These are phyloP conservation scores for Hemithea aestivaria DNA, from an alignment of 2,888 invertebrate species.

Conservation along the genomic window DNA sequence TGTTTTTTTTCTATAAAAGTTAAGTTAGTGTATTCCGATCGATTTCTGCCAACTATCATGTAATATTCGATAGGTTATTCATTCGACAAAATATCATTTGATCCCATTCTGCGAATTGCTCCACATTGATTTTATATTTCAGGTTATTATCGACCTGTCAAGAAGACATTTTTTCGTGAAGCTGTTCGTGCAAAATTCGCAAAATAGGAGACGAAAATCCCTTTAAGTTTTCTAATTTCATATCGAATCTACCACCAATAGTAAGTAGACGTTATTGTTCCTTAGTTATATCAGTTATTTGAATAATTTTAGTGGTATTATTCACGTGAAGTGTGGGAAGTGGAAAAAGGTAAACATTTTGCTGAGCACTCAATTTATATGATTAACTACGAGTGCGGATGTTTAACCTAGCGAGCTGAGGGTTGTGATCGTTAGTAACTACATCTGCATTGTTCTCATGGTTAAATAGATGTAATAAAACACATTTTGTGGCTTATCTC, in stretches of 20 bases:
- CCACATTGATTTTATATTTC: conserved; percentile 74
- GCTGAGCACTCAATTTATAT: not conserved
- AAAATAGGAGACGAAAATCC: conserved; percentile 79
- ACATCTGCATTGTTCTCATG: too few relatives aligned
- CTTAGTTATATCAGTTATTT: not conserved
- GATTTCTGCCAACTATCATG: conserved; percentile 28
- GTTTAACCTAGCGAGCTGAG: not conserved
- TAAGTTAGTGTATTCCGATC: conserved; percentile 28
- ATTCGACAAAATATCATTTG: conserved; percentile 17
- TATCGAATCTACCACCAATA: conserved; percentile 78
- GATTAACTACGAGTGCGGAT: too few relatives aligned
- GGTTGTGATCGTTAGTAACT: not conserved
- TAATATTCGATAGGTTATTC: conserved; percentile 22
- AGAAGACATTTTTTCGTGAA: conserved; percentile 73
- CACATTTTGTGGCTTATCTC: conserved; percentile 1
- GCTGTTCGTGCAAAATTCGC: conserved; percentile 67
- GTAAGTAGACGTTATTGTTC: conserved; percentile 48
- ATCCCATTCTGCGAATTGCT: conserved; percentile 35
- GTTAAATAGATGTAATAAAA: too few relatives aligned
- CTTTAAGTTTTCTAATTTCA: conserved; percentile 76
- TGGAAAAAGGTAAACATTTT: conserved; percentile 2
- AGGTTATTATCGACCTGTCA: conserved; percentile 79
- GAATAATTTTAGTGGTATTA: conserved; percentile 11
- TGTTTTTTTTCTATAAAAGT: conserved; percentile 23
- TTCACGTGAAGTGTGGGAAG: not conserved